phyloP scores from a whole-genome alignment of 2,113 vertebrate genomes.

The Apteryx mantelli region DNA sequence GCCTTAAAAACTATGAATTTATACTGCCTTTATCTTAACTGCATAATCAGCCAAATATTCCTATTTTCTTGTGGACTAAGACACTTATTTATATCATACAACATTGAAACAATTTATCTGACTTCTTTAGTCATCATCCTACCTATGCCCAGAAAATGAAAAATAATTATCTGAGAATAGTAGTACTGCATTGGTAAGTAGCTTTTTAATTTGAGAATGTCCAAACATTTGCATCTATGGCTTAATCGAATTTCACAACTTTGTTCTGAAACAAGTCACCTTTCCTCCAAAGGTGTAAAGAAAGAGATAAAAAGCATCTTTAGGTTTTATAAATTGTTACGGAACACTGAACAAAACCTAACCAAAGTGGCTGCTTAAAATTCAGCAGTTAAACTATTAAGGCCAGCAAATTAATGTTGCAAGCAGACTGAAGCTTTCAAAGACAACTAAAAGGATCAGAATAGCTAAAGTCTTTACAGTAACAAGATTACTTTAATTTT shows the following conservation, averaged over 20 bases:
- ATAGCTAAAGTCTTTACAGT: not conserved
- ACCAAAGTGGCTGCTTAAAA: not conserved
- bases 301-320: not conserved
- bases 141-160: not conserved
- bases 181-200: not conserved
- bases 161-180: not conserved
- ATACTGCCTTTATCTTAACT: not conserved
- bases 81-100: not conserved
- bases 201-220: not conserved
- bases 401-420: not conserved
- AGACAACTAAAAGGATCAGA: not conserved
- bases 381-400: not conserved
- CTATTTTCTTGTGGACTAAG: not conserved
- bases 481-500: not conserved
- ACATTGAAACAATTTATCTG: not conserved
- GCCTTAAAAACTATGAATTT: not conserved
- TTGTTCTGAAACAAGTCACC: not conserved
- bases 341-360: not conserved
- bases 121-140: not conserved
- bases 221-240: not conserved
- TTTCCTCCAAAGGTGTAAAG: not conserved
- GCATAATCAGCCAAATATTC: not conserved
- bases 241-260: not conserved
- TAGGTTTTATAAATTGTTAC: not conserved
- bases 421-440: not conserved